These are phyloP conservation scores for Aleadryas rufinucha DNA, from an alignment of 2,113 vertebrate genomes.

Conservation along the genomic window DNA sequence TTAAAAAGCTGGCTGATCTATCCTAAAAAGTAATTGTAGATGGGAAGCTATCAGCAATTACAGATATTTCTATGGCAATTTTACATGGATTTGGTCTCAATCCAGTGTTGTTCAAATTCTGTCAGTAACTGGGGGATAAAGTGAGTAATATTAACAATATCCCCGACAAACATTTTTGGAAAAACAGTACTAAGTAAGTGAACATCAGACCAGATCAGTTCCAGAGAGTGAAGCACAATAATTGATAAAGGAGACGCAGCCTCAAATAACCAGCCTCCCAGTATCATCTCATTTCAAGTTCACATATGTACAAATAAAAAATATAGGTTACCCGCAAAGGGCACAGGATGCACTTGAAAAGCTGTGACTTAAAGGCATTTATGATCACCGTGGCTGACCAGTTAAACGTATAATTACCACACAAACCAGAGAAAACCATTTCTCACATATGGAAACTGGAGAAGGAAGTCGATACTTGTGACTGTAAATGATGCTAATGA, in stretches of 20 bases:
- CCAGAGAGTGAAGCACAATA: background rate
- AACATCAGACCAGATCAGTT: background rate
- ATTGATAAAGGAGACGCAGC: background rate
- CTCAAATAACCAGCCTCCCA: background rate
- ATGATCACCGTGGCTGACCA: background rate
- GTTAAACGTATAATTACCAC: background rate
- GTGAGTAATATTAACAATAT: background rate
- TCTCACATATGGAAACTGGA: background rate
- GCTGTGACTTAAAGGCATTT: background rate
- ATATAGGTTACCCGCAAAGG: background rate
- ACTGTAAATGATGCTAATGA: background rate
- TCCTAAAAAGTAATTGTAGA: background rate
- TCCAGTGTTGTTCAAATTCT: background rate
- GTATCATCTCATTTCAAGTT: background rate
- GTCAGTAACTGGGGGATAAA: background rate
- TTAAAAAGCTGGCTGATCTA: background rate
- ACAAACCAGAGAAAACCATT: background rate
- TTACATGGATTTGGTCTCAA: background rate
- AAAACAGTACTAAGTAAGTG: background rate
- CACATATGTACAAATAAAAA: background rate
- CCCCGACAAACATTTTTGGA: background rate
- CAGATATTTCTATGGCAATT: background rate
- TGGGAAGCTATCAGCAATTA: background rate
- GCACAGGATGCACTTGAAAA: background rate
- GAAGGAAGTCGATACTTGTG: background rate